phyloP scores from a whole-genome alignment of 2,113 vertebrate genomes.

The Carollia perspicillata region DNA sequence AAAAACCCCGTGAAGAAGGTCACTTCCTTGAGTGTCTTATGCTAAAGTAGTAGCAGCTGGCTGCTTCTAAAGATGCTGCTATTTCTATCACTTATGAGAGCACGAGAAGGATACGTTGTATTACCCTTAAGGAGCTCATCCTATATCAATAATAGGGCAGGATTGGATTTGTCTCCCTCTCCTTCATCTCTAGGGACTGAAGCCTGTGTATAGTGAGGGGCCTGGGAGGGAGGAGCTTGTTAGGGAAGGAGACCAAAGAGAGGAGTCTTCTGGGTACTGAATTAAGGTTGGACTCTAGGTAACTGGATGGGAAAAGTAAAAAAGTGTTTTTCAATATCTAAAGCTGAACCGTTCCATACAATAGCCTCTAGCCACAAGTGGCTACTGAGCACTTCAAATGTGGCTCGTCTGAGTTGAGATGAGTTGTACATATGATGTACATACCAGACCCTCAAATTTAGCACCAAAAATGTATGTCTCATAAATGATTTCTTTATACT shows the following conservation, averaged over 20 bases:
- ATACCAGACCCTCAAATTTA: background rate
- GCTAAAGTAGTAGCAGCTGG: background rate
- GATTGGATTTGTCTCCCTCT: background rate
- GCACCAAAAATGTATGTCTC: background rate
- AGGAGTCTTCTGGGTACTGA: background rate
- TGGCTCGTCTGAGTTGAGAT: background rate
- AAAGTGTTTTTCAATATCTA: background rate
- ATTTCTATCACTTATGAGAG: background rate
- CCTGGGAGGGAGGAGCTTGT: background rate
- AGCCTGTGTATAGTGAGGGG: background rate
- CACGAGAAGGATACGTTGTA: background rate
- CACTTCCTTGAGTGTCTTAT: background rate
- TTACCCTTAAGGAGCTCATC: background rate
- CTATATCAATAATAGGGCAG: background rate
- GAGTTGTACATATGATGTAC: background rate
- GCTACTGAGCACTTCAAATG: background rate
- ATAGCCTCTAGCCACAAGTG: background rate
- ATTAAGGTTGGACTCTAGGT: background rate
- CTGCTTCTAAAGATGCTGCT: background rate
- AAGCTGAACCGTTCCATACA: background rate
- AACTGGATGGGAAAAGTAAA: background rate
- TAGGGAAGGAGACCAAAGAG: background rate
- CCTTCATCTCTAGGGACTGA: background rate
- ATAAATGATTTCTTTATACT: background rate
- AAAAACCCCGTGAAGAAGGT: background rate